Conservation (phyloP, 2,888 invertebrate species). For the Rhingia campestris region DNA sequence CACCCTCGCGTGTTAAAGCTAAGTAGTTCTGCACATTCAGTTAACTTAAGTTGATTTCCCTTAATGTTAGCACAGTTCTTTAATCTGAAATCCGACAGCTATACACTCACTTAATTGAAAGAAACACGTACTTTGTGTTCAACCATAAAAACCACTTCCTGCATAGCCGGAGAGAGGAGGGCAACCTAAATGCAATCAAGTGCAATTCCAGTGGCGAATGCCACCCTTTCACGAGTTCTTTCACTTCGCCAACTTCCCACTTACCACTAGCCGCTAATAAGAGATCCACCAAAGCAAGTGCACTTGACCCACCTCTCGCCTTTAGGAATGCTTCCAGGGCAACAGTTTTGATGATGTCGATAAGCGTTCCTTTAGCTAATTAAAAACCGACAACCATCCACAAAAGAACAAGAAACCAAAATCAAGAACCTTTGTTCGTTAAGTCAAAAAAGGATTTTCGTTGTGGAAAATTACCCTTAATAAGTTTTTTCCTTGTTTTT, state of each 20-base stretch:
- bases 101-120: conserved; percentile 48
- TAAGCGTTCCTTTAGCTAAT: conserved; percentile 60
- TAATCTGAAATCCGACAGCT: conserved; percentile 30
- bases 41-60: conserved; percentile 9
- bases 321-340: not conserved
- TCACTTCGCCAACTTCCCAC: not conserved
- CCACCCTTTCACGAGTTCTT: conserved; percentile 6
- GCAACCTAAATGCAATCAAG: conserved; percentile 38
- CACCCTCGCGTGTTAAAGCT: too few relatives aligned
- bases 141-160: conserved; percentile 38
- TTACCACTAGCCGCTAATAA: not conserved
- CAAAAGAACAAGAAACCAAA: not conserved
- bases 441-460: conserved; percentile 23
- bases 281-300: conserved; percentile 7
- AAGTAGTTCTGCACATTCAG: too few relatives aligned
- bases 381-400: conserved; percentile 42
- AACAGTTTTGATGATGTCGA: conserved; percentile 50
- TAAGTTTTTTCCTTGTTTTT: conserved; percentile 30
- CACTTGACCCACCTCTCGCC: conserved; percentile 50
- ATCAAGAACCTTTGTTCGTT: conserved; percentile 22
- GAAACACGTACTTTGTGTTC: conserved; percentile 48
- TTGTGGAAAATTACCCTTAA: conserved; percentile 45
- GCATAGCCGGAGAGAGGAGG: not conserved
- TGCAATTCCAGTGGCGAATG: conserved; percentile 31
- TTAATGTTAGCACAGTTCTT: conserved; percentile 20